phyloP scores from a whole-genome alignment of 1,140 invertebrate genomes.

The Saccostrea cuccullata region DNA sequence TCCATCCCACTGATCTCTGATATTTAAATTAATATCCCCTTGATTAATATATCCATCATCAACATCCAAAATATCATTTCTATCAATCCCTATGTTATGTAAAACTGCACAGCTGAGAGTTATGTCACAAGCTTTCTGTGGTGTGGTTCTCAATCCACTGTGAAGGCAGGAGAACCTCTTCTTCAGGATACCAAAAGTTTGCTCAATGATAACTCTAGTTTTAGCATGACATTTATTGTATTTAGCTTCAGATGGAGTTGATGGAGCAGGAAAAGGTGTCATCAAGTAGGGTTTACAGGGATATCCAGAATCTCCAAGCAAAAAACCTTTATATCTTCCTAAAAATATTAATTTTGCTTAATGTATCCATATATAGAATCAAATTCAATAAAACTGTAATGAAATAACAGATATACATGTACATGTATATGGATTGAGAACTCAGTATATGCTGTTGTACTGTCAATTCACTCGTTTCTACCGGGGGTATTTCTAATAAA shows the following conservation, averaged over 20 bases:
- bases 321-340: constrained; percentile 30
- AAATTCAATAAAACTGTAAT: no score
- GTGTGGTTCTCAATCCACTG: constrained; percentile 12
- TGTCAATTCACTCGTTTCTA: no score
- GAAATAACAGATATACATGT: no score
- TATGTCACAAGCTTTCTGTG: not conserved
- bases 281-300: constrained; percentile 18
- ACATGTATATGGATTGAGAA: no score
- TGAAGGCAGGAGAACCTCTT: constrained; percentile 39
- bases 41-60: not conserved
- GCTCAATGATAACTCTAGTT: constrained; percentile 42
- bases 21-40: not conserved
- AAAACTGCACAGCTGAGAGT: not conserved
- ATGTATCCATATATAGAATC: no score
- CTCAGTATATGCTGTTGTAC: no score
- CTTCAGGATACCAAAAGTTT: constrained; percentile 49
- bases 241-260: not conserved
- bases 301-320: constrained; percentile 38
- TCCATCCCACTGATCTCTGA: not conserved
- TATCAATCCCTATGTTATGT: not conserved
- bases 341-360: not conserved
- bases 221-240: constrained; percentile 11
- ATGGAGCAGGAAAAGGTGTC: not conserved
- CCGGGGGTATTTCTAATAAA: no score
- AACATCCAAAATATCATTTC: not conserved